A percentile compares a stretch with the other conserved stretches of the same genome.
Evolutionary conservation across 2,797 vertebrate genomes (phyloP).

Genomic region (Xiphophorus birchmanni): DNA sequence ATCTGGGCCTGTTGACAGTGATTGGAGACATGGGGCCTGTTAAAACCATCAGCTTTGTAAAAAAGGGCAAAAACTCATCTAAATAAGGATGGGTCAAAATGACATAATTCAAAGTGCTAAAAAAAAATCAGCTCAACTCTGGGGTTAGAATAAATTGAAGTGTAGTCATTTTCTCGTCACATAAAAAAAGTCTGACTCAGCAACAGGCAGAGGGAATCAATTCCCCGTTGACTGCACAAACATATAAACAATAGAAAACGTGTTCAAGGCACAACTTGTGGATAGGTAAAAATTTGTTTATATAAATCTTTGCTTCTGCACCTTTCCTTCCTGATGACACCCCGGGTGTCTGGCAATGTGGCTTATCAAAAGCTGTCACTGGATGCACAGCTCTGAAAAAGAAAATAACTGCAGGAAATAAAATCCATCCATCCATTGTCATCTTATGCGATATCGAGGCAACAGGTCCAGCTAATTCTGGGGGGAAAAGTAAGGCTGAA

Average conservation of each 20-base stretch:
- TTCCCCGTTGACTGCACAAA: no score
- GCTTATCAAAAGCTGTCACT: background rate
- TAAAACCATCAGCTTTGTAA: constrained; percentile 17
- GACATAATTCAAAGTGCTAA: constrained; percentile 43
- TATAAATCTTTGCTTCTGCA: no score
- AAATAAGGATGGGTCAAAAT: constrained; percentile 71
- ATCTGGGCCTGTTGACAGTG: constrained; percentile 13
- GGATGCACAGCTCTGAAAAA: background rate
- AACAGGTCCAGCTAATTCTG: no score
- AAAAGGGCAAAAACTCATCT: constrained; percentile 49
- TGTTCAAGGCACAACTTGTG: no score
- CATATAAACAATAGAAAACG: no score
- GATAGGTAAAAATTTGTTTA: no score
- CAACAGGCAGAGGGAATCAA: no score
- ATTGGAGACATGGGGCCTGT: constrained; percentile 9
- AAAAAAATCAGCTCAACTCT: no score
- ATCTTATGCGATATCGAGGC: background rate
- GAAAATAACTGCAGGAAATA: background rate
- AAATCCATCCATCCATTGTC: background rate
- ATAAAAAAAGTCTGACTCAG: no score
- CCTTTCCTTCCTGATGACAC: no score
- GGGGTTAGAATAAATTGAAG: background rate
- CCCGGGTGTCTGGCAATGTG: no score
- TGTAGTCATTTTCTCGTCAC: background rate
- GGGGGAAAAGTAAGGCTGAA: no score